Conservation (phyloP, 2,888 invertebrate species). For the Macroteleia sp. region DNA sequence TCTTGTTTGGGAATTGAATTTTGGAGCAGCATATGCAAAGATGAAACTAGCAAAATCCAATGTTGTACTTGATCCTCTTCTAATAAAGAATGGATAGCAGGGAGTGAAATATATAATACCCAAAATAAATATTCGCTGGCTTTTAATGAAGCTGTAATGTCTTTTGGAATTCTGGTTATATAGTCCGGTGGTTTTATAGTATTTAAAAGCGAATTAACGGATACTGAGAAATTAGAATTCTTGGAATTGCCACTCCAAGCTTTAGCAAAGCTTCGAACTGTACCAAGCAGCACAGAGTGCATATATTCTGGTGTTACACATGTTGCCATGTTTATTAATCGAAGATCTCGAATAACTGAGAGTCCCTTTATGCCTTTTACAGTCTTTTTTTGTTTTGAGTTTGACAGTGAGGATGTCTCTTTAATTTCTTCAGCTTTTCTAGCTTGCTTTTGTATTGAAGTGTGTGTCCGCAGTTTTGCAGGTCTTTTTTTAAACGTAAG, state of each 20-base stretch:
- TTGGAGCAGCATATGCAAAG: constrained; percentile 56
- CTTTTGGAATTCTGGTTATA: constrained; percentile 56
- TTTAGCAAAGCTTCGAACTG: neutral
- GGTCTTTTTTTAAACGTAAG: too few species aligned
- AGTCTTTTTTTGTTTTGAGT: too few species aligned
- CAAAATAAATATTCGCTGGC: constrained; percentile 65
- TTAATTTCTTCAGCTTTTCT: too few species aligned
- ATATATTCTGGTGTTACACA: constrained; percentile 31
- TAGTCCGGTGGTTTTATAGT: constrained; percentile 59
- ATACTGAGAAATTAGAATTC: neutral
- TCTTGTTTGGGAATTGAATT: constrained; percentile 34
- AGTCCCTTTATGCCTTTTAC: too few species aligned
- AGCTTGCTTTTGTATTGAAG: too few species aligned
- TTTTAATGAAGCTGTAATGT: constrained; percentile 54
- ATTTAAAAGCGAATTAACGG: constrained; percentile 24
- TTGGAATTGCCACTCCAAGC: neutral
- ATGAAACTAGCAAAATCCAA: constrained; percentile 64
- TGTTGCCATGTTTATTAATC: too few species aligned
- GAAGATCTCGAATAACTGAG: too few species aligned
- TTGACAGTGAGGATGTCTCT: too few species aligned
- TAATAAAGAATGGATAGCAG: constrained; percentile 7
- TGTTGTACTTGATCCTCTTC: constrained; percentile 63
- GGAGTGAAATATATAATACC: constrained; percentile 66
- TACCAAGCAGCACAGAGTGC: constrained; percentile 32
- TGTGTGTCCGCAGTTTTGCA: too few species aligned